Percentiles rank a stretch among this genome's conserved stretches.
Conservation (phyloP, 2,113 vertebrate species). For the Chlorocebus sabaeus region DNA sequence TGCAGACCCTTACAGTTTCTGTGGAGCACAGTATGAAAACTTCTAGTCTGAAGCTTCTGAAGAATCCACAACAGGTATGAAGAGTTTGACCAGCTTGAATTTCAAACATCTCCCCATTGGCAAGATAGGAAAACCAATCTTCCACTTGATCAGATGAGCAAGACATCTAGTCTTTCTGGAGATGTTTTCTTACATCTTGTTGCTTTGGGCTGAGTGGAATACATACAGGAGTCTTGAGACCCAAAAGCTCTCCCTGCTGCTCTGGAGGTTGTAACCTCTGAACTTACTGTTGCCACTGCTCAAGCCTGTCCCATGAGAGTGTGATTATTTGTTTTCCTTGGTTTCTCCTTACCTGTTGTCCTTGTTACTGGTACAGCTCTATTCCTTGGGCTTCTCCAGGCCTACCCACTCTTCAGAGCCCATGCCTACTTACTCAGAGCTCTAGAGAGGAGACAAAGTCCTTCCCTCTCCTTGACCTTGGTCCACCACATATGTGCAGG, state of each 20-base stretch:
- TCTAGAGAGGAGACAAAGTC: neutral
- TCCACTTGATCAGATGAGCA: neutral
- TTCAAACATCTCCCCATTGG: neutral
- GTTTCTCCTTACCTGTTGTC: neutral
- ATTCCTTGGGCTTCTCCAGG: neutral
- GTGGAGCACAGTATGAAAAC: neutral
- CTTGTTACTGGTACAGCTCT: neutral
- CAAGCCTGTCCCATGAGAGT: neutral
- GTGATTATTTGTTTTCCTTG: neutral
- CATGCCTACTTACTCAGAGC: neutral
- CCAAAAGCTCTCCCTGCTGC: neutral
- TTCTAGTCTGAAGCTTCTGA: neutral
- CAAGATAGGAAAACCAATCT: neutral
- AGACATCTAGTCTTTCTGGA: neutral
- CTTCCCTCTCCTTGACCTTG: neutral
- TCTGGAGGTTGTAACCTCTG: neutral
- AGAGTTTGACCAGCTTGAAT: neutral
- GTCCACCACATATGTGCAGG: neutral
- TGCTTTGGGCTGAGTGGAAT: neutral
- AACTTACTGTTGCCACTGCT: neutral
- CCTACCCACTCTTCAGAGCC: neutral
- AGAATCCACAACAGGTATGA: neutral
- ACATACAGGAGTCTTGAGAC: neutral
- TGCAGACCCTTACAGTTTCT: neutral
- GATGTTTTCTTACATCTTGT: neutral